Conservation (phyloP, 2,113 vertebrate species). For the Entelurus aequoreus region DNA sequence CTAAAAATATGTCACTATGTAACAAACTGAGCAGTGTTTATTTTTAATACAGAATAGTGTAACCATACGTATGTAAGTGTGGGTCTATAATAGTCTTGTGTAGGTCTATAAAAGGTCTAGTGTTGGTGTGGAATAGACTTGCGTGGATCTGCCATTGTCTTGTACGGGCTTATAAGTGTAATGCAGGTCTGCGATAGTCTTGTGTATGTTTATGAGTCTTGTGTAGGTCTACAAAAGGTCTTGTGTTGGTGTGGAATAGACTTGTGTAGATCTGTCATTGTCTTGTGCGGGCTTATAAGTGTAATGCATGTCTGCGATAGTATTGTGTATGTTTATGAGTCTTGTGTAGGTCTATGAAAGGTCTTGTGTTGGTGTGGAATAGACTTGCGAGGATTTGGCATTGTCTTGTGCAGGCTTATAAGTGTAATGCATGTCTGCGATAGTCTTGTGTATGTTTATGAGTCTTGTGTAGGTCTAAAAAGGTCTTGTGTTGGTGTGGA, state of each 20-base stretch:
- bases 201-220: neutral
- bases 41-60: slow-evolving; percentile 48
- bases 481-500: too few species aligned
- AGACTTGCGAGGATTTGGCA: slow-evolving; percentile 42
- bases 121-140: slow-evolving; percentile 18
- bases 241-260: slow-evolving; percentile 7
- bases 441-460: too few species aligned
- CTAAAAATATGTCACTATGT: slow-evolving; percentile 22
- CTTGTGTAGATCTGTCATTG: slow-evolving; percentile 40
- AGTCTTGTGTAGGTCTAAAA: too few species aligned
- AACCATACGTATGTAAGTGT: slow-evolving; percentile 30
- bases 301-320: too few species aligned
- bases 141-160: slow-evolving; percentile 35
- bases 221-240: neutral
- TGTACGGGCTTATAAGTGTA: too few species aligned
- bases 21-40: slow-evolving; percentile 46
- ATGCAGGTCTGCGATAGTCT: too few species aligned
- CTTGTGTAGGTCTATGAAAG: too few species aligned
- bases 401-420: too few species aligned
- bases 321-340: too few species aligned
- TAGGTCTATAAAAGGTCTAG: neutral
- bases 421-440: too few species aligned
- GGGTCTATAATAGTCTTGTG: neutral
- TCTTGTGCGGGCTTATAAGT: too few species aligned
- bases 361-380: slow-evolving; percentile 3